A percentile compares a stretch with the other conserved stretches of the same genome.
phyloP scores from a whole-genome alignment of 1,140 invertebrate species.

The Drosophila insularis region DNA sequence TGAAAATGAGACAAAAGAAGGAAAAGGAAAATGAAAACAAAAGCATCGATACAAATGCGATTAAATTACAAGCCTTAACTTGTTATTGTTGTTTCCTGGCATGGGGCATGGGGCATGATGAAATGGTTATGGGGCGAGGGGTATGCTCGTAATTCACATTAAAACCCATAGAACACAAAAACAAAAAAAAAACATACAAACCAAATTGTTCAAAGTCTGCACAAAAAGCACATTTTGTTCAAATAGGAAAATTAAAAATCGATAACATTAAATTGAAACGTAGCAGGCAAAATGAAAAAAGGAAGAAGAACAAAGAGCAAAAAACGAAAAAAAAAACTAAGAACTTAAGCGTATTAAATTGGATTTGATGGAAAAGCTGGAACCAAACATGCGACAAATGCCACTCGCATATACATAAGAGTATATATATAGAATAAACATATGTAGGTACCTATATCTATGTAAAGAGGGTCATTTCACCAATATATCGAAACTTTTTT shows the following conservation, averaged over 20 bases:
- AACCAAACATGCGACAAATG: constrained; percentile 71
- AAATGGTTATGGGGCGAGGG: background rate
- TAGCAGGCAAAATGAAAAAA: constrained; percentile 43
- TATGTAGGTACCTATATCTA: constrained; percentile 12
- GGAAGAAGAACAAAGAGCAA: constrained; percentile 37
- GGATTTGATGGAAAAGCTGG: constrained; percentile 75
- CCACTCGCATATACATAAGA: constrained; percentile 30
- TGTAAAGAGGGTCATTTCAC: background rate
- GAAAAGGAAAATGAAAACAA: constrained; percentile 32
- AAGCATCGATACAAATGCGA: constrained; percentile 70
- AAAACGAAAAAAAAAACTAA: constrained; percentile 44
- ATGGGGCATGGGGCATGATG: background rate
- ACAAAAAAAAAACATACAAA: constrained; percentile 21
- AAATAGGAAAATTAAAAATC: constrained; percentile 76
- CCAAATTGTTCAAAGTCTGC: constrained; percentile 47
- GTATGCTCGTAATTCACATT: constrained; percentile 57
- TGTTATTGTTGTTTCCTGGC: constrained; percentile 33
- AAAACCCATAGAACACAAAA: constrained; percentile 54
- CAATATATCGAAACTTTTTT: background rate
- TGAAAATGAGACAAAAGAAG: constrained; percentile 38
- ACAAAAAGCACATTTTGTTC: constrained; percentile 36
- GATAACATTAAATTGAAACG: constrained; percentile 71
- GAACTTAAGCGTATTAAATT: constrained; percentile 80
- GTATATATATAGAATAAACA: constrained; percentile 29
- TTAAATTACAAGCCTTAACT: constrained; percentile 75